Conservation (phyloP, 2,113 vertebrate species). For the Microcebus griseorufus region DNA sequence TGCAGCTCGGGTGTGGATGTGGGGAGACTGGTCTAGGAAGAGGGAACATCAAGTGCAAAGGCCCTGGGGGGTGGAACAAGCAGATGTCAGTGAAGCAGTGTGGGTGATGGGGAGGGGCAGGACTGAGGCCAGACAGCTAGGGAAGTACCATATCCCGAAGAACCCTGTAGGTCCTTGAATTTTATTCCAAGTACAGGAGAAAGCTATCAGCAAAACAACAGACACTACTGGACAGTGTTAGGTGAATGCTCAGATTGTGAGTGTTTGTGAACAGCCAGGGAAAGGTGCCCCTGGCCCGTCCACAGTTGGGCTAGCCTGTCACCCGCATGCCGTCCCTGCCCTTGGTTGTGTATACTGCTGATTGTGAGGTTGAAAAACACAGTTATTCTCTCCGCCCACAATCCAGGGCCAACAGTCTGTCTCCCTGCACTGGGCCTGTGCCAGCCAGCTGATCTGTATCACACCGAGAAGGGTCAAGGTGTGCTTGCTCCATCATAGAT, state of each 20-base stretch:
- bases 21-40: not conserved
- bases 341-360: not conserved
- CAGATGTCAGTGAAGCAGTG: not conserved
- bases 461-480: not conserved
- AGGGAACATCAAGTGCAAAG: not conserved
- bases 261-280: not conserved
- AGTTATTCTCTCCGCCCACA: not conserved
- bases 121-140: not conserved
- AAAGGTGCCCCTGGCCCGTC: not conserved
- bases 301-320: not conserved
- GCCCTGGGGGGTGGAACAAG: not conserved
- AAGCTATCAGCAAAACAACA: not conserved
- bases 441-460: not conserved
- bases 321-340: not conserved
- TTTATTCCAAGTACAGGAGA: not conserved
- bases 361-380: not conserved
- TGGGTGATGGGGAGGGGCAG: not conserved
- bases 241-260: not conserved
- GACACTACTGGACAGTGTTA: not conserved
- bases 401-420: accelerated
- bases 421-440: not conserved
- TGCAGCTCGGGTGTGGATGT: not conserved
- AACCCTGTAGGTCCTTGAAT: not conserved
- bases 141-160: not conserved
- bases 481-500: not conserved